phyloP scores from a whole-genome alignment of 2,888 invertebrate species.

The Orchesella flavescens region DNA sequence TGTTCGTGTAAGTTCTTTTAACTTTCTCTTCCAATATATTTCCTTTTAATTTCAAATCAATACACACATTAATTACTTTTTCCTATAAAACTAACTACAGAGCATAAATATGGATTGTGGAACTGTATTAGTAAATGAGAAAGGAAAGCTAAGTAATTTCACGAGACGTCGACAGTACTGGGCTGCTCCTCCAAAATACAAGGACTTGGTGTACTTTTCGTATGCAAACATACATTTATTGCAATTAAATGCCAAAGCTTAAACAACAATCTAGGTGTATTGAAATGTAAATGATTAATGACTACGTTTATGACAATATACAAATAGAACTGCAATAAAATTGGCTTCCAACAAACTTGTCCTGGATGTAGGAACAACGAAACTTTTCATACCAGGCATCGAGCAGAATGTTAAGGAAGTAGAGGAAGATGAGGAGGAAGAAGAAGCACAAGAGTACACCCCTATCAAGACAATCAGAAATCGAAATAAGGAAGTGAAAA shows the following conservation, averaged over 20 bases:
- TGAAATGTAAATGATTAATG: too few relatives aligned
- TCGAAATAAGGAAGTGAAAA: neutral
- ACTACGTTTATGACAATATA: neutral
- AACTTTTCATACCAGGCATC: conserved; percentile 11
- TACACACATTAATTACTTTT: too few relatives aligned
- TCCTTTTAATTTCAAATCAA: too few relatives aligned
- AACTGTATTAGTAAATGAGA: conserved; percentile 22
- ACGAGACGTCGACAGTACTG: conserved; percentile 31
- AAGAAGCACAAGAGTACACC: neutral
- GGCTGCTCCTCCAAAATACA: conserved; percentile 51
- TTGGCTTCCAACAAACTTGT: conserved; percentile 20
- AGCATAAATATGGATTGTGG: conserved; percentile 53
- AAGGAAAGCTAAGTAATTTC: conserved; percentile 21
- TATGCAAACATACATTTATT: conserved; percentile 20
- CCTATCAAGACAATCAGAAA: neutral
- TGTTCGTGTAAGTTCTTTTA: conserved; percentile 23
- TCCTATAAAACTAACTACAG: conserved; percentile 15
- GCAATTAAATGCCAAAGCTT: too few relatives aligned
- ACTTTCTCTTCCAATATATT: neutral
- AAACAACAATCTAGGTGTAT: too few relatives aligned
- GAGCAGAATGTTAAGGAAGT: neutral
- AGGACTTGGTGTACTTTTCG: conserved; percentile 44
- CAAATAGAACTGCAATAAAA: conserved; percentile 7
- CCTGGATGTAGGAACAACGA: conserved; percentile 32
- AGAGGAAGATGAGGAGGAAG: neutral